These are phyloP conservation scores for Gobiocypris rarus DNA, from an alignment of 2,113 vertebrate genomes.

Conservation along the genomic window DNA sequence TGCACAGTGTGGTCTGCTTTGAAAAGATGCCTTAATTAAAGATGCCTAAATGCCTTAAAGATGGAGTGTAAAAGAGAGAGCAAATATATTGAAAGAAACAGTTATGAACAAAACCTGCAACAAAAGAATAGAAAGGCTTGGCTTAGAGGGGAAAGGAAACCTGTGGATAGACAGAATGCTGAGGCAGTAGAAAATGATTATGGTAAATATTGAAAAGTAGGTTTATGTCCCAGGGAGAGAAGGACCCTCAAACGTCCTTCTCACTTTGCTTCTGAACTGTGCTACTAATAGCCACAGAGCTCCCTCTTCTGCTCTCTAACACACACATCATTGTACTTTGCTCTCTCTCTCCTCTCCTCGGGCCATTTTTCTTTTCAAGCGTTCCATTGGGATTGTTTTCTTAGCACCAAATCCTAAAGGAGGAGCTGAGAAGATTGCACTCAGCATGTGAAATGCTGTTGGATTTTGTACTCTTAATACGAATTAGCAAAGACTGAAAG, in stretches of 20 bases:
- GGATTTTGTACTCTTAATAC: slow-evolving; percentile 10
- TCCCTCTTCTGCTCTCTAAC: background rate
- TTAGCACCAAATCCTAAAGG: slow-evolving; percentile 53
- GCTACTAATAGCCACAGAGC: slow-evolving; percentile 40
- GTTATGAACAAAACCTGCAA: slow-evolving; percentile 3
- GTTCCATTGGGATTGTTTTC: slow-evolving; percentile 53
- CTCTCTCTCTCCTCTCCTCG: slow-evolving; percentile 47
- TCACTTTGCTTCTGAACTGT: slow-evolving; percentile 44
- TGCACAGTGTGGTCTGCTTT: slow-evolving; percentile 9
- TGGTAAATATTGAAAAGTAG: slow-evolving; percentile 55
- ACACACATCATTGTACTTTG: slow-evolving; percentile 39
- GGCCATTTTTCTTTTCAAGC: slow-evolving; percentile 54
- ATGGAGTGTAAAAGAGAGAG: background rate
- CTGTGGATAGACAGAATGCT: slow-evolving; percentile 16
- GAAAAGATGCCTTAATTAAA: background rate
- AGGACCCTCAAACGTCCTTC: slow-evolving; percentile 52
- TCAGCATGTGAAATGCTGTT: slow-evolving; percentile 20
- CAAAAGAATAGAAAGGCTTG: slow-evolving; percentile 51
- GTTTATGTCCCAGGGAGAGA: slow-evolving; percentile 47
- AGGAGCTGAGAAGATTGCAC: slow-evolving; percentile 31
- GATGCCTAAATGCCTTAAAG: background rate
- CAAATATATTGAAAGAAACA: background rate
- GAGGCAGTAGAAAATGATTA: slow-evolving; percentile 44
- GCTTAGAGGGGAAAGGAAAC: slow-evolving; percentile 62
- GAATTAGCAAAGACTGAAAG: slow-evolving; percentile 11